Evolutionary conservation across 1,140 invertebrate genomes (phyloP).

Genomic region (Aleiodes sp.): DNA sequence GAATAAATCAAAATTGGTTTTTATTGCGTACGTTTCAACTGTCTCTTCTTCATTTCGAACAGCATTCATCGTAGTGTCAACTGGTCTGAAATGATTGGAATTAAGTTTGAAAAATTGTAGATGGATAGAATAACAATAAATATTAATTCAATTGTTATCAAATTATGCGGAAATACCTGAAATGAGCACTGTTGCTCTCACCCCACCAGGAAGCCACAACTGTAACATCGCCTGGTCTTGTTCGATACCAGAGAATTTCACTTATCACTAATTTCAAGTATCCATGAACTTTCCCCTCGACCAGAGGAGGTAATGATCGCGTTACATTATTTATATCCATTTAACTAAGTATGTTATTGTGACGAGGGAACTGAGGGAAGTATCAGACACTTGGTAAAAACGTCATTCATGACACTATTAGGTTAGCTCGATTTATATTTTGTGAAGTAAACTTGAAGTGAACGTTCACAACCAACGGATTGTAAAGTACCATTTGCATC

Average conservation of each 20-base stretch:
- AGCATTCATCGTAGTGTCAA: constrained; percentile 39
- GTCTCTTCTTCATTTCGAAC: constrained; percentile 38
- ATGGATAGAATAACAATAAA: neutral
- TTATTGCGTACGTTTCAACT: constrained; percentile 51
- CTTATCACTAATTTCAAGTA: constrained; percentile 54
- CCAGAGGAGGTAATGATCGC: constrained; percentile 55
- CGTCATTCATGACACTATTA: neutral
- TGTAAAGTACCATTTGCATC: no score
- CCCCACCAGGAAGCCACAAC: constrained; percentile 60
- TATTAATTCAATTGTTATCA: constrained; percentile 9
- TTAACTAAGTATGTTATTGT: constrained; percentile 34
- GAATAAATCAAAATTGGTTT: constrained; percentile 55
- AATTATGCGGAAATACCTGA: constrained; percentile 48
- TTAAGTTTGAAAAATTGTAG: neutral
- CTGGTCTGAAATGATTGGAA: constrained; percentile 43
- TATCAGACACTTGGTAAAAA: neutral
- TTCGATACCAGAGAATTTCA: constrained; percentile 55
- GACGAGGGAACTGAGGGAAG: neutral
- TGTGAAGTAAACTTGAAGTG: no score
- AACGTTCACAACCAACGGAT: no score
- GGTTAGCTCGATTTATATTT: constrained; percentile 3
- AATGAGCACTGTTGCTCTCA: constrained; percentile 51
- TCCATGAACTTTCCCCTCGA: constrained; percentile 58
- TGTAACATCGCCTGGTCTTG: constrained; percentile 47
- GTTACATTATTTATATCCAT: constrained; percentile 50